A percentile compares a stretch with the other conserved stretches of the same genome.
Evolutionary conservation across 2,113 vertebrate species (phyloP).

Genomic region (Polypterus senegalus): DNA sequence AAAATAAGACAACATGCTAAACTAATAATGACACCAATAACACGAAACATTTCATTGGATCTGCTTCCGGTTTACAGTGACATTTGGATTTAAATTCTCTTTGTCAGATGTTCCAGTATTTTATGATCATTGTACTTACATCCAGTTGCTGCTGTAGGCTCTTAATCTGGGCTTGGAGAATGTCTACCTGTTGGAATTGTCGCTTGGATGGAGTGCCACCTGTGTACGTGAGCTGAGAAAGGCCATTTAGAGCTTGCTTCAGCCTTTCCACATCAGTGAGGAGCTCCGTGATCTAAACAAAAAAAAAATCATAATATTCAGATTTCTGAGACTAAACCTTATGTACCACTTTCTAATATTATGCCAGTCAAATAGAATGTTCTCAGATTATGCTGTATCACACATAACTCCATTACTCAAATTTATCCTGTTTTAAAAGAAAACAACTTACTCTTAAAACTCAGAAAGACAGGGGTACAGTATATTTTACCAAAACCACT

Average conservation of each 20-base stretch:
- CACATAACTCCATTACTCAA: no score
- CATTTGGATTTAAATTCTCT: background rate
- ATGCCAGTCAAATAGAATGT: background rate
- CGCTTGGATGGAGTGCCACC: conserved; percentile 67
- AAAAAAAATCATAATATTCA: conserved; percentile 6
- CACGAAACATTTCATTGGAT: no score
- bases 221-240: conserved; percentile 78
- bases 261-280: conserved; percentile 80
- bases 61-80: background rate
- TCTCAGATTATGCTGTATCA: background rate
- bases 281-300: conserved; percentile 75
- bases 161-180: conserved; percentile 75
- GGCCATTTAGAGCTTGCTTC: conserved; percentile 78
- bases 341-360: no score
- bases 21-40: no score
- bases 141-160: conserved; percentile 84
- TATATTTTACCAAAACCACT: no score
- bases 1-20: no score
- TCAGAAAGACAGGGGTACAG: no score
- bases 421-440: no score
- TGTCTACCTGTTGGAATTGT: conserved; percentile 68
- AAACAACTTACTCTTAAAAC: no score
- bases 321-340: no score
- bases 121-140: conserved; percentile 53
- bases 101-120: background rate